phyloP scores from a whole-genome alignment of 1,140 invertebrate genomes.

The Cardiocondyla obscurior region DNA sequence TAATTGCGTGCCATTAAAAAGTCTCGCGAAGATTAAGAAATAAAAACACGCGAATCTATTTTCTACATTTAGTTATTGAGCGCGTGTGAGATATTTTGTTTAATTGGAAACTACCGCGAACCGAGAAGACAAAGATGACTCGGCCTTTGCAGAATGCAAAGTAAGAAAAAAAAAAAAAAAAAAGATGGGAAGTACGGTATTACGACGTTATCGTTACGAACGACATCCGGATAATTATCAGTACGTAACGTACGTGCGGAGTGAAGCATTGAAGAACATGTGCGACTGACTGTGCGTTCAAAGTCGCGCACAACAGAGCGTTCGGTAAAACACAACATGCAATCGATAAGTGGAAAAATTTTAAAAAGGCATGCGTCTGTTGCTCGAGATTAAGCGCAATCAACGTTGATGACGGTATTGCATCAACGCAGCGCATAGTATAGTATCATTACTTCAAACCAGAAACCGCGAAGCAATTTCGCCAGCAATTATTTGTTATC shows the following conservation, averaged over 20 bases:
- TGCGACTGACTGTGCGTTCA: background rate
- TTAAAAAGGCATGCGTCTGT: background rate
- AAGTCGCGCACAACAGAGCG: background rate
- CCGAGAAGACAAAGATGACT: background rate
- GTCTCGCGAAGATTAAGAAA: no score
- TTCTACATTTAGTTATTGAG: no score
- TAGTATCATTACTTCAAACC: background rate
- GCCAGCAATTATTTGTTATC: background rate
- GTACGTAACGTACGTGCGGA: conserved; percentile 18
- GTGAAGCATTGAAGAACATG: conserved; percentile 12
- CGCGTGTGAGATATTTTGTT: background rate
- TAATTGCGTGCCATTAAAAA: no score
- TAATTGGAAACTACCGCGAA: background rate
- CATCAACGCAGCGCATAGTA: background rate
- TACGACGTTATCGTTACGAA: conserved; percentile 34
- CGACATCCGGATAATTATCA: conserved; percentile 38
- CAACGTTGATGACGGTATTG: background rate
- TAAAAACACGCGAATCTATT: background rate
- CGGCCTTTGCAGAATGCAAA: background rate
- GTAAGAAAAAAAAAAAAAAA: background rate
- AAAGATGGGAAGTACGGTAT: background rate
- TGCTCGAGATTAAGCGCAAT: background rate
- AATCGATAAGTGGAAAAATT: background rate
- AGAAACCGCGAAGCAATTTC: background rate
- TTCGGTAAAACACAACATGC: background rate